phyloP scores from a whole-genome alignment of 2,888 invertebrate genomes.

The Dryobota labecula region DNA sequence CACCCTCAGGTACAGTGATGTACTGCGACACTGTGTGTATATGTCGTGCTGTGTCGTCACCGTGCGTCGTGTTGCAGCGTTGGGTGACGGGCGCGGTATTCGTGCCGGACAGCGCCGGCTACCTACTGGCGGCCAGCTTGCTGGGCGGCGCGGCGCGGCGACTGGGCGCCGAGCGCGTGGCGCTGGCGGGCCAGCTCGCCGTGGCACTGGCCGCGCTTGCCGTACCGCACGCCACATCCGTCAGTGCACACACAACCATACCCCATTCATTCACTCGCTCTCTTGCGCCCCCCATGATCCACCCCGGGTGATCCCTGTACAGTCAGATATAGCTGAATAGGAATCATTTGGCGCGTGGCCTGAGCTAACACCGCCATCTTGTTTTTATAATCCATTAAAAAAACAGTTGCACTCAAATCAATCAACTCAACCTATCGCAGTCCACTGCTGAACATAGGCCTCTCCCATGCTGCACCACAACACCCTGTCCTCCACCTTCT shows the following conservation, averaged over 20 bases:
- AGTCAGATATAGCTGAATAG: not conserved
- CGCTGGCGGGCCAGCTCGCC: conserved; percentile 78
- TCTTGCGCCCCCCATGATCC: not conserved
- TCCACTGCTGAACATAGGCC: no score
- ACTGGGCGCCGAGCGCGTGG: conserved; percentile 78
- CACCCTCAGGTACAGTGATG: conserved; percentile 60
- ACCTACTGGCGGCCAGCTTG: conserved; percentile 78
- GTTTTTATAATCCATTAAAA: not conserved
- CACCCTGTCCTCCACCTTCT: no score
- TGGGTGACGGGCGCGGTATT: conserved; percentile 85
- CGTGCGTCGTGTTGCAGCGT: conserved; percentile 66
- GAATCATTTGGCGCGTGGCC: not conserved
- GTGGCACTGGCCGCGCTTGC: conserved; percentile 80
- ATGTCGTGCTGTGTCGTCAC: not conserved
- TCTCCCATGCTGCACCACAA: no score
- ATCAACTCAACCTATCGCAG: no score
- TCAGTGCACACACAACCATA: conserved; percentile 40
- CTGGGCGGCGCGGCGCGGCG: conserved; percentile 75
- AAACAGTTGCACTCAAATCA: not conserved
- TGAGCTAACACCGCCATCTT: not conserved
- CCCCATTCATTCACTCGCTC: no score
- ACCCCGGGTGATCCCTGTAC: not conserved
- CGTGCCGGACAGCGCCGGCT: conserved; percentile 85
- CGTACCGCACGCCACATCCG: conserved; percentile 76
- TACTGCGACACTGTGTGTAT: not conserved